Evolutionary conservation across 2,888 invertebrate genomes (phyloP).

Genomic region (Rhagonycha fulva): DNA sequence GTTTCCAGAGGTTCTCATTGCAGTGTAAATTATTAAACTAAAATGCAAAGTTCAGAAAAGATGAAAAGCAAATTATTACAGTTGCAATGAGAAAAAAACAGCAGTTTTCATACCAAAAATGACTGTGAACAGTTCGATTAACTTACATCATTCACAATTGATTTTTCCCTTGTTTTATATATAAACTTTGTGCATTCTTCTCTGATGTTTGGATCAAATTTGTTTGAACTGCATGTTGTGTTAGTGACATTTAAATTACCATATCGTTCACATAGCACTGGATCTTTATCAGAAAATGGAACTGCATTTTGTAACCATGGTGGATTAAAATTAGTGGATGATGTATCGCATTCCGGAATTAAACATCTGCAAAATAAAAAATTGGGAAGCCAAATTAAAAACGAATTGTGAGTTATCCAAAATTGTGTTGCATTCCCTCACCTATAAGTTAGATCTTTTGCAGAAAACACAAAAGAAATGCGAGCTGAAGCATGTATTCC

Average conservation of each 20-base stretch:
- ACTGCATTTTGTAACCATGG: constrained; percentile 49
- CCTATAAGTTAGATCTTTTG: constrained; percentile 72
- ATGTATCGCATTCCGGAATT: constrained; percentile 48
- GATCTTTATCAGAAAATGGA: constrained; percentile 43
- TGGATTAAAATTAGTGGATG: constrained; percentile 38
- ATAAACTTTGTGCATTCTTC: constrained; percentile 43
- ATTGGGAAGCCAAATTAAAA: neutral
- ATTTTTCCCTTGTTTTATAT: constrained; percentile 45
- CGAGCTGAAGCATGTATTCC: constrained; percentile 68
- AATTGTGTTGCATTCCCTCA: constrained; percentile 47
- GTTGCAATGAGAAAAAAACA: neutral
- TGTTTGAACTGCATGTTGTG: constrained; percentile 36
- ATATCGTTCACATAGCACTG: constrained; percentile 40
- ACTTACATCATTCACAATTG: constrained; percentile 50
- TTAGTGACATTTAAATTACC: constrained; percentile 6
- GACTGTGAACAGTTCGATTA: no score
- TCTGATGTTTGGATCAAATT: constrained; percentile 36
- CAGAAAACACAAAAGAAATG: constrained; percentile 72
- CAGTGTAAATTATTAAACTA: constrained; percentile 71
- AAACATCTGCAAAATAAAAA: constrained; percentile 14
- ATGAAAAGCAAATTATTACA: neutral
- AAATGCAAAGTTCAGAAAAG: constrained; percentile 21
- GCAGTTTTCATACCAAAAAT: no score
- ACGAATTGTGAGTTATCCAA: neutral
- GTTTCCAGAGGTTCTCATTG: constrained; percentile 69